Evolutionary conservation across 2,113 vertebrate genomes (phyloP).

Genomic region (Antechinus stuartii): DNA sequence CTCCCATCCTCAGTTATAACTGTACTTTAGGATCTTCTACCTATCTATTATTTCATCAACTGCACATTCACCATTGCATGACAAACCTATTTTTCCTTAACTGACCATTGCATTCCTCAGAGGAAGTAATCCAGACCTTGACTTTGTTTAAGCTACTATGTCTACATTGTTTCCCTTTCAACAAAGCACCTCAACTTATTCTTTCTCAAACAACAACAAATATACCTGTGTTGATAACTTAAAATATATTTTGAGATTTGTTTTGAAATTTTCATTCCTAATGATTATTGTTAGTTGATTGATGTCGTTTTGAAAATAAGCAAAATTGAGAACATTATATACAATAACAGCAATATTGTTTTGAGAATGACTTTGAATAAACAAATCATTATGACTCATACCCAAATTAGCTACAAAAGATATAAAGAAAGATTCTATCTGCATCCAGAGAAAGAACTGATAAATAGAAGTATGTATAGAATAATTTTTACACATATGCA

Average conservation of each 20-base stretch:
- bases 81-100: neutral
- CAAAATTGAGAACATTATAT: no score
- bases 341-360: no score
- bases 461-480: no score
- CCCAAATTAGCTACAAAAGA: no score
- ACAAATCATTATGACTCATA: no score
- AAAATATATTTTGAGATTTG: neutral
- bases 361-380: no score
- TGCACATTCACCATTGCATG: neutral
- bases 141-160: neutral
- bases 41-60: neutral
- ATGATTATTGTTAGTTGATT: neutral
- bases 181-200: neutral
- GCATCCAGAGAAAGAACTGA: no score
- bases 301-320: neutral
- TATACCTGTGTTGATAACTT: conserved; percentile 21
- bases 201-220: neutral
- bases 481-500: no score
- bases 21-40: neutral
- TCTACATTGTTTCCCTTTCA: neutral
- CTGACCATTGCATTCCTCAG: neutral
- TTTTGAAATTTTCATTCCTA: neutral
- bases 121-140: neutral
- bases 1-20: neutral
- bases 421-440: no score